Evolutionary conservation across 30 jellyfish, hydroid and myxozoan species (phyloP).

Genomic region (Mastigias papua): DNA sequence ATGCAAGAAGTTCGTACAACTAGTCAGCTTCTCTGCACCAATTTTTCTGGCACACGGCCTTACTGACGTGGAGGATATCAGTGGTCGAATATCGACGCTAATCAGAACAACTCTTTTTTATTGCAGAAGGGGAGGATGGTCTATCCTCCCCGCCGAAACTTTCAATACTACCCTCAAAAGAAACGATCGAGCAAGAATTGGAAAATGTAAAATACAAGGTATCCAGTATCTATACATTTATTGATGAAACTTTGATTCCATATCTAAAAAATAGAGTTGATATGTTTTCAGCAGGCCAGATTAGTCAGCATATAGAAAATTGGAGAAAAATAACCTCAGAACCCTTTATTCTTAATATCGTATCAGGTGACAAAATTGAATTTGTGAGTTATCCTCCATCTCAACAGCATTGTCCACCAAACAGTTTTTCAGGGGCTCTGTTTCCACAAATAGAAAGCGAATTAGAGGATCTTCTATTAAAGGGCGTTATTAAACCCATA

Average conservation of each 20-base stretch:
- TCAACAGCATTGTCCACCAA: neutral
- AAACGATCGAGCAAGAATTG: constrained; percentile 2
- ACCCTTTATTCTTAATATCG: constrained; percentile 8
- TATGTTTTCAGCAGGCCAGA: constrained; percentile 34
- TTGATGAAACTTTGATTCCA: neutral
- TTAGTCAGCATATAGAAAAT: neutral
- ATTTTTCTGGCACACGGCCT: neutral
- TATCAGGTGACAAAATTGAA: constrained; percentile 15
- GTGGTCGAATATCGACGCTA: neutral
- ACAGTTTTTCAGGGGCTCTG: neutral
- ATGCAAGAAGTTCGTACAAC: constrained; percentile 20
- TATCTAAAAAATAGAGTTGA: neutral
- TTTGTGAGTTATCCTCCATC: neutral
- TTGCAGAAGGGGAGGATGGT: constrained; percentile 59
- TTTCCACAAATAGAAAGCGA: constrained; percentile 3
- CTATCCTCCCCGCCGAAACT: constrained; percentile 37
- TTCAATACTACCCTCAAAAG: neutral
- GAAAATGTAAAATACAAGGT: constrained; percentile 4
- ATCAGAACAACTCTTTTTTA: constrained; percentile 25
- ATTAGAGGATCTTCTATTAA: constrained; percentile 3
- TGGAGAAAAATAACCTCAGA: constrained; percentile 25
- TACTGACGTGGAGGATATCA: neutral
- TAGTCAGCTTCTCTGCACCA: neutral
- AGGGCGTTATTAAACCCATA: neutral
- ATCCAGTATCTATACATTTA: neutral